Conservation (phyloP, 2,797 vertebrate species). For the Megalops cyprinoides region DNA sequence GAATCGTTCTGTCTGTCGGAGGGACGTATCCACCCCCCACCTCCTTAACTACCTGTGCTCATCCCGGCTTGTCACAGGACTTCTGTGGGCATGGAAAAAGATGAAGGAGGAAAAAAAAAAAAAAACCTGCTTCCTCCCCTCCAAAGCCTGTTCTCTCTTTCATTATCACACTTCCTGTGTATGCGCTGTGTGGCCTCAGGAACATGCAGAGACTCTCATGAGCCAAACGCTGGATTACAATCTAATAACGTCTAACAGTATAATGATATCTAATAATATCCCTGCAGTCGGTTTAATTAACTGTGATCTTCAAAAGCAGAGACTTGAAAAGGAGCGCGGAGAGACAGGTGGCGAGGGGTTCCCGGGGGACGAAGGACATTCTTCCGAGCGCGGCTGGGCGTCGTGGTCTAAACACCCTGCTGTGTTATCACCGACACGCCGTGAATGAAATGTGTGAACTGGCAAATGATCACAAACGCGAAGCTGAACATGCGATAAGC, state of each 20-base stretch:
- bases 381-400: no score
- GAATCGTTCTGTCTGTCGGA: conserved; percentile 28
- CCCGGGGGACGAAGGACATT: not conserved
- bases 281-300: conserved; percentile 20
- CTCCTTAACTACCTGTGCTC: conserved; percentile 35
- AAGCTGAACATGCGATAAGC: no score
- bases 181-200: not conserved
- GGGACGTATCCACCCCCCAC: conserved; percentile 3
- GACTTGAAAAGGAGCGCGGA: no score
- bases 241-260: conserved; percentile 5
- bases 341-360: conserved; percentile 7
- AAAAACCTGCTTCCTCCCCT: conserved; percentile 2
- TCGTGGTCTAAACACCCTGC: no score
- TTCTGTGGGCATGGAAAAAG: not conserved
- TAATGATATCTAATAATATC: conserved; percentile 28
- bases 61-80: not conserved
- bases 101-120: not conserved
- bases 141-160: not conserved
- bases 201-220: not conserved
- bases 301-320: conserved; percentile 27
- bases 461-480: no score
- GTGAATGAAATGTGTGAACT: no score
- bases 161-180: conserved; percentile 20
- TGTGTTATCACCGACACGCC: no score
- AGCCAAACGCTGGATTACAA: conserved; percentile 9